Evolutionary conservation across 2,113 vertebrate species (phyloP).

Genomic region (Phasianus colchicus): DNA sequence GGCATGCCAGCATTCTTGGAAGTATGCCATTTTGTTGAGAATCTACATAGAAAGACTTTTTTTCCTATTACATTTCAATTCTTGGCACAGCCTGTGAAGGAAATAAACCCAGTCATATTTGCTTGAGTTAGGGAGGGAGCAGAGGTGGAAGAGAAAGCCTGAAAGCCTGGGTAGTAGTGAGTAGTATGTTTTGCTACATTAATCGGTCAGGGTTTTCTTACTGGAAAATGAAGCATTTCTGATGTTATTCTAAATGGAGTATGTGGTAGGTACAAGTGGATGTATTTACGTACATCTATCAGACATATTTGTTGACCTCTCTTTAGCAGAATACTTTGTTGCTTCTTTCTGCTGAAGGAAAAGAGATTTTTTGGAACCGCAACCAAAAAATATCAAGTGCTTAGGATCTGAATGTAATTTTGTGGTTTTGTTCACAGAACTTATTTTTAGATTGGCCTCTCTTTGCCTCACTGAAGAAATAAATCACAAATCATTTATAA

Average conservation of each 20-base stretch:
- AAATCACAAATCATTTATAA: conserved; percentile 39
- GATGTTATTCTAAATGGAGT: not conserved
- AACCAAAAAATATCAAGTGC: conserved; percentile 21
- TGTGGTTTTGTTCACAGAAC: conserved; percentile 50
- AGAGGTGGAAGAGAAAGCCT: not conserved
- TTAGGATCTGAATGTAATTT: not conserved
- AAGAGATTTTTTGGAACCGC: not conserved
- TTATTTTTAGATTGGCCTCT: conserved; percentile 59
- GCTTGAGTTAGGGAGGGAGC: not conserved
- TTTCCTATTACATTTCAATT: not conserved
- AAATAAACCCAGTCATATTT: not conserved
- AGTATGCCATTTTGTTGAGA: not conserved
- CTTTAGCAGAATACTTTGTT: conserved; percentile 33
- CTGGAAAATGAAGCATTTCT: conserved; percentile 26
- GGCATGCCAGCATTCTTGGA: not conserved
- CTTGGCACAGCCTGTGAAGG: not conserved
- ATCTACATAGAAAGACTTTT: not conserved
- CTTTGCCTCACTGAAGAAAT: conserved; percentile 10
- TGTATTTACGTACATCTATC: not conserved
- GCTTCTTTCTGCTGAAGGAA: conserved; percentile 8
- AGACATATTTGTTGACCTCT: not conserved
- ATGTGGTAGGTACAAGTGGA: not conserved
- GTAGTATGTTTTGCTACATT: not conserved
- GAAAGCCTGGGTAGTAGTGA: not conserved
- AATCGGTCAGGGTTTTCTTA: conserved; percentile 17